Base-by-base conservation (phyloP, 1,140 invertebrate species). In the Notospermus geniculatus region DNA sequence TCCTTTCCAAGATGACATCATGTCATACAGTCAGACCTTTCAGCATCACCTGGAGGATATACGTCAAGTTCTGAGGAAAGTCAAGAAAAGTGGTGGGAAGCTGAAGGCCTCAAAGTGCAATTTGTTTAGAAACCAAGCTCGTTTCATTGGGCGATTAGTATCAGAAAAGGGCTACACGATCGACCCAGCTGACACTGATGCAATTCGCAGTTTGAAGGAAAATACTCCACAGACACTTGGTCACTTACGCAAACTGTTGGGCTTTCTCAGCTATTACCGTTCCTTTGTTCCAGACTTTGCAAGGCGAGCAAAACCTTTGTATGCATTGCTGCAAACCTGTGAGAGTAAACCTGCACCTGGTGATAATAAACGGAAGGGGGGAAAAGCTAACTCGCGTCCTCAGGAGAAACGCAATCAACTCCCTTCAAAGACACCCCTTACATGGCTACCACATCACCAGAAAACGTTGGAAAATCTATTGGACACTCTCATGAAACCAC, bases 211-310 rank as follows among this genome's bases (percentile, higher is more conserved):
- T n/a, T 62, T 84, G 2, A 65, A 69, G 36, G 65, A 63, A 23
- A 64, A 72, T n/a, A 27, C 22, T 32, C 66, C 69, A 28, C 71
- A 62, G 52, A 78, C 62, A 56, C 59, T 74, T 4, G 75, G 76
- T 36, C 74, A 83, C 32, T 23, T 85, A 0, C 63, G 79, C 46
- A 36, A 73, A 39, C 82, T 86, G 59, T 30, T 85, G 0, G 84
- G 84, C 1, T 65, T 85, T 22, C 43, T 78, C 28, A 72, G 75
- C 39, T 83, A 79, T 62, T 78, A 77, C 63, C 50, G 74, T 1
- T 64, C 69, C 58, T 82, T 80, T 63, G 71, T 83, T 25, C 74
- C 62, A 59, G 71, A 74, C 56, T 67, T 70, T 74, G 78, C 77
- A 17, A 22, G 60, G 1, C 11, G 39, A 50, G 60, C 60, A 2